Base-by-base conservation (phyloP, 2,113 vertebrate species). In the Oncorhynchus masou region DNA sequence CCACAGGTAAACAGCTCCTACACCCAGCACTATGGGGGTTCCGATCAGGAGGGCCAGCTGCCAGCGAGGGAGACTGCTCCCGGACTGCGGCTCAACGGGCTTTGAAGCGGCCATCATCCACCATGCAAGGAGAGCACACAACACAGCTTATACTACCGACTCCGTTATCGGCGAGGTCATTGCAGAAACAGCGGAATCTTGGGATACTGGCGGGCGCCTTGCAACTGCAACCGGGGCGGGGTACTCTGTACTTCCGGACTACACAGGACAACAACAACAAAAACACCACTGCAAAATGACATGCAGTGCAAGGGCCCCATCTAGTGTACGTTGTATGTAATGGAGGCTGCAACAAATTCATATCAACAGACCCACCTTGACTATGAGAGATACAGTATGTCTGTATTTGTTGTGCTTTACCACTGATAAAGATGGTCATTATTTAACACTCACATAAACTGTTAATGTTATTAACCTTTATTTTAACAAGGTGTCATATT, bases 51-150 rank as follows among this genome's bases (percentile, higher is more conserved):
- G 88, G 0, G 97, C 97, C 88, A 98, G 81, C 94, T 98, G 96
- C 96, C 97, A 98, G 79, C 96, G 96, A 65, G 96, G 93, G 7
- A 98, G 85, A 72, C 95, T 95, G 31, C 91, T 83, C 0, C 91
- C 85, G 25, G 92, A 85, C 70, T 93, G 86, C 74, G 95, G 94
- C 84, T 96, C 97, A 78, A 98, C 92, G 79, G 96, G 96, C 86
- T 98, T 98, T 64, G 96, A 98, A 81, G 96, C 95, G 81, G 97
- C 96, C 97, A 98, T 98, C 89, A 92, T 92, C 62, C 81, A 85
- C 85, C 70, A 85, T 81, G 64, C 85, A 70, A 76, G 74, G 70
- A 1, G 29, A 25, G 62, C 73, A 57, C 64, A 71, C 78, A 74
- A 45, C 79, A 80, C 60, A 20, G 73, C 70, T 20, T 57, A 20